Percentiles rank a stretch among this genome's conserved stretches.
These are phyloP conservation scores for Ctenopoma multispine DNA, from an alignment of 2,797 vertebrate species.

Conservation along the genomic window DNA sequence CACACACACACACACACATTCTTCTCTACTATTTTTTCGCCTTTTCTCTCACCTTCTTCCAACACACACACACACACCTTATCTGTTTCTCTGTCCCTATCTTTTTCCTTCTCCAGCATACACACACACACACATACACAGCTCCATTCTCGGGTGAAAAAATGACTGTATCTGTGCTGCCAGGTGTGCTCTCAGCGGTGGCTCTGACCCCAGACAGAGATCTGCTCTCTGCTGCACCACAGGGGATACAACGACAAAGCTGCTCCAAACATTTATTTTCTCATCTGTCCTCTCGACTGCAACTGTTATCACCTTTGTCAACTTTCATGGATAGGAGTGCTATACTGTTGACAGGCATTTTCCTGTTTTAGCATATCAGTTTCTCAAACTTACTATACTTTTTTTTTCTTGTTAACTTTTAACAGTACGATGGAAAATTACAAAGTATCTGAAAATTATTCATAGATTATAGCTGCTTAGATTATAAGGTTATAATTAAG, in stretches of 20 bases:
- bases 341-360: conserved; percentile 32
- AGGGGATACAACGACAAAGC: conserved; percentile 64
- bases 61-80: conserved; percentile 44
- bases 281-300: conserved; percentile 57
- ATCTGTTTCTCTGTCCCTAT: conserved; percentile 34
- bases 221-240: conserved; percentile 60
- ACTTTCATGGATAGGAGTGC: conserved; percentile 33
- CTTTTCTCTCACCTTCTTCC: conserved; percentile 53
- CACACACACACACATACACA: conserved; percentile 24
- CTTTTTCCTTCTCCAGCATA: conserved; percentile 1
- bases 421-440: neutral
- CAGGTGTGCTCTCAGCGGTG: conserved; percentile 78
- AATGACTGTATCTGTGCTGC: conserved; percentile 64
- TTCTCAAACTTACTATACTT: neutral
- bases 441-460: neutral
- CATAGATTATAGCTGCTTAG: too few species aligned
- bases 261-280: conserved; percentile 71
- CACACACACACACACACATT: neutral
- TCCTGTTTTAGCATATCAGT: conserved; percentile 5
- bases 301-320: conserved; percentile 51
- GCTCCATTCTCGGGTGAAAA: conserved; percentile 47
- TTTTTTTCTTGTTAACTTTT: conserved; percentile 7
- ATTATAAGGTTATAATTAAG: neutral
- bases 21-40: conserved; percentile 20
- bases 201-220: conserved; percentile 73